These are phyloP conservation scores for Sebastes matsubarae DNA, from an alignment of 2,797 vertebrate genomes.

Conservation along the genomic window DNA sequence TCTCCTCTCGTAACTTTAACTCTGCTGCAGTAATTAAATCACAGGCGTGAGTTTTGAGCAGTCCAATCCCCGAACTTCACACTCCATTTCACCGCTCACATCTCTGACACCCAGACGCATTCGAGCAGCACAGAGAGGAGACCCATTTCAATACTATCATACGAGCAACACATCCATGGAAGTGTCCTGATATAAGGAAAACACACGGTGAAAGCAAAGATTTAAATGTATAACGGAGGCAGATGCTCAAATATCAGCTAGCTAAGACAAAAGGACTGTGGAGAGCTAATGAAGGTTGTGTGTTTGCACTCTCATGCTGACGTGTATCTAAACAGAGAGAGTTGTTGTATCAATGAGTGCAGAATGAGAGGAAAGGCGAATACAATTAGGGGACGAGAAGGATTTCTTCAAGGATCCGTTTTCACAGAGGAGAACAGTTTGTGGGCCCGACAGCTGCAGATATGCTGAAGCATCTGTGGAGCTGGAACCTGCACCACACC, in stretches of 20 bases:
- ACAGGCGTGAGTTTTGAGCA: constrained; percentile 62
- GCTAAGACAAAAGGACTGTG: constrained; percentile 49
- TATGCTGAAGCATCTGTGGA: constrained; percentile 38
- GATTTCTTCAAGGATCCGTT: constrained; percentile 65
- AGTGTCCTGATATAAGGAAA: neutral
- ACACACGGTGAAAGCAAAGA: constrained; percentile 3
- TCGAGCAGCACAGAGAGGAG: constrained; percentile 46
- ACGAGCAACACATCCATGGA: constrained; percentile 39
- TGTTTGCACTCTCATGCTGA: neutral
- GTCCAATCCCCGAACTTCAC: constrained; percentile 59
- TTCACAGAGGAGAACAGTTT: constrained; percentile 39
- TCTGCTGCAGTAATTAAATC: constrained; percentile 73
- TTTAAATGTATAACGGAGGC: constrained; percentile 30
- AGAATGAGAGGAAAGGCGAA: constrained; percentile 18
- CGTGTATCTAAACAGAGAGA: neutral
- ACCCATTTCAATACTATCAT: constrained; percentile 56
- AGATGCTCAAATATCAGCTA: constrained; percentile 50
- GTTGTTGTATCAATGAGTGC: constrained; percentile 2
- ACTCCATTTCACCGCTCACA: constrained; percentile 66
- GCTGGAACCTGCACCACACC: constrained; percentile 45
- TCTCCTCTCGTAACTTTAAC: constrained; percentile 52
- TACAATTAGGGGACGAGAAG: constrained; percentile 56
- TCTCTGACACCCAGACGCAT: constrained; percentile 49
- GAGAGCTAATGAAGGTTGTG: constrained; percentile 40
- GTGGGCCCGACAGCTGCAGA: constrained; percentile 40